Percentiles rank a stretch among this genome's conserved stretches.
These are phyloP conservation scores for Drosophila pandora DNA, from an alignment of 1,140 invertebrate genomes.

Conservation along the genomic window DNA sequence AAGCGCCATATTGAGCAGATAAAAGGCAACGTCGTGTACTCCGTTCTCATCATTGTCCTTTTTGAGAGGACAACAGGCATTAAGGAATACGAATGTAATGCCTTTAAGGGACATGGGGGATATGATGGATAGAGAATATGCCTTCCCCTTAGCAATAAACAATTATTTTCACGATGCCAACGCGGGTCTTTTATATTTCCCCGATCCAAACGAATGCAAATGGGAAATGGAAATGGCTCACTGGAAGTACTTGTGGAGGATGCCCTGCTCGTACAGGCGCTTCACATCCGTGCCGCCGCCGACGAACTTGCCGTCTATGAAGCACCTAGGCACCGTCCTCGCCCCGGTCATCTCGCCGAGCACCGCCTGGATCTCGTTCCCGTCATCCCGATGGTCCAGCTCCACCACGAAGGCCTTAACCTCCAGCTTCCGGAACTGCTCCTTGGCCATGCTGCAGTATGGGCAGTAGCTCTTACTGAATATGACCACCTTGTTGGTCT, in stretches of 20 bases:
- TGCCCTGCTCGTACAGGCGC: slow-evolving; percentile 88
- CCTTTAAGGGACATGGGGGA: neutral
- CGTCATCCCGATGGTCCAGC: slow-evolving; percentile 91
- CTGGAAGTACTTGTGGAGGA: slow-evolving; percentile 83
- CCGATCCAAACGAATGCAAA: neutral
- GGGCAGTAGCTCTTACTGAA: slow-evolving; percentile 96
- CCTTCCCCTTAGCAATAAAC: neutral
- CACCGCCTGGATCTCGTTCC: slow-evolving; percentile 90
- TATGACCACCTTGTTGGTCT: slow-evolving; percentile 91
- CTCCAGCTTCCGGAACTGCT: slow-evolving; percentile 90
- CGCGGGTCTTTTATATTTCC: neutral
- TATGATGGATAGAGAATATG: no score
- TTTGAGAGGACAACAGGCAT: neutral
- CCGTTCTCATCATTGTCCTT: slow-evolving; percentile 7
- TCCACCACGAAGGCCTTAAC: slow-evolving; percentile 90
- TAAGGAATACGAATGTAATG: neutral
- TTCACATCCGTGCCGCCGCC: slow-evolving; percentile 96
- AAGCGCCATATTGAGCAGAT: slow-evolving; percentile 52
- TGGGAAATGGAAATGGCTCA: slow-evolving; percentile 6
- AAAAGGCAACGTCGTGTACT: slow-evolving; percentile 28
- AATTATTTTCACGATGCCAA: slow-evolving; percentile 1
- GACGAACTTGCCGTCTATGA: slow-evolving; percentile 94
- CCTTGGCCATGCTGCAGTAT: slow-evolving; percentile 93
- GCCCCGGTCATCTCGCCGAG: slow-evolving; percentile 92
- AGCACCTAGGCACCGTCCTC: slow-evolving; percentile 94